A percentile compares a stretch with the other conserved stretches of the same genome.
phyloP scores from a whole-genome alignment of 1,140 invertebrate species.

The Lepeophtheirus salmonis region DNA sequence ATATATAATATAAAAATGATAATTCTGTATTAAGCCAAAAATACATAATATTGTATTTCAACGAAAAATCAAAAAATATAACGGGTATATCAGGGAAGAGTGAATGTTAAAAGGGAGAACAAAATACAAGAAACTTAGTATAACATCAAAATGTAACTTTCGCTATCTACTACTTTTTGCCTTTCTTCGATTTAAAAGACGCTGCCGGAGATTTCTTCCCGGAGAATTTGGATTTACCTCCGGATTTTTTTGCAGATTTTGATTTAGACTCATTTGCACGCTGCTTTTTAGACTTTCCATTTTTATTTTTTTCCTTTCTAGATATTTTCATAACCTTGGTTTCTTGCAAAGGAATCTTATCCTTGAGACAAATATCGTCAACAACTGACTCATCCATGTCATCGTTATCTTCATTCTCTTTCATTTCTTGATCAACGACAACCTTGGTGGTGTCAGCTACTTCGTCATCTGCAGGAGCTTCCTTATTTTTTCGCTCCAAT shows the following conservation, averaged over 20 bases:
- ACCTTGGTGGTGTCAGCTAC: background rate
- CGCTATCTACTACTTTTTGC: no score
- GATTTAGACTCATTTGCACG: no score
- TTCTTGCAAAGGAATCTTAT: background rate
- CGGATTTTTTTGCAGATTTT: background rate
- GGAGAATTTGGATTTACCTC: background rate
- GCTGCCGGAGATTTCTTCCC: background rate
- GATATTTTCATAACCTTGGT: background rate
- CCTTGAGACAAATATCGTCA: background rate
- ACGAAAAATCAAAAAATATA: no score
- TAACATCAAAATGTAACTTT: no score
- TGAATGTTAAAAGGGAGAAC: no score
- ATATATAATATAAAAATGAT: no score
- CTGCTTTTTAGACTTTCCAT: background rate
- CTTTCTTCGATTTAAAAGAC: no score
- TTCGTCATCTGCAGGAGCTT: background rate
- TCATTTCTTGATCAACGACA: background rate
- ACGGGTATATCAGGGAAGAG: no score
- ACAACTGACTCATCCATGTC: background rate
- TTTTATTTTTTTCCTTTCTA: background rate
- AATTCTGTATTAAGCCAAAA: no score
- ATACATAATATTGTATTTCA: no score
- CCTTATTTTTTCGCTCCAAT: conserved; percentile 1
- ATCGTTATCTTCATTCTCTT: background rate
- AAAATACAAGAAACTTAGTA: no score